Evolutionary conservation across 2,113 vertebrate species (phyloP), one percentile per base, ranked within the genome.

Genomic region (Raphicerus campestris): DNA sequence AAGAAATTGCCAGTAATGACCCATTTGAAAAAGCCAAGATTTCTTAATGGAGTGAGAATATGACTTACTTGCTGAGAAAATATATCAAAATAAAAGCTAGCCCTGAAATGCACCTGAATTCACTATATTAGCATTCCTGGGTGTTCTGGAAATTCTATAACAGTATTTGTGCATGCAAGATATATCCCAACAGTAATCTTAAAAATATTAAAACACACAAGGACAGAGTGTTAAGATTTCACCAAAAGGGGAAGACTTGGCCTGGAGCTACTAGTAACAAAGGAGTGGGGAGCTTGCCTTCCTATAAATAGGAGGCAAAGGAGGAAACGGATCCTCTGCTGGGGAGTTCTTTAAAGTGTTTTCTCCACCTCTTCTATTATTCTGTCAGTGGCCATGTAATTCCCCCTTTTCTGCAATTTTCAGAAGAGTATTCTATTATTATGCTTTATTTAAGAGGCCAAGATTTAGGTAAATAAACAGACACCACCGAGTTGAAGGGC

Each of bases 381-480:
- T 89, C 49, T 78, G 47, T 66, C 4, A 8, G 47, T 35, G 51
- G 82, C 88, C 73, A 11, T 32, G 60, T 60, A 90, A 73, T 84
- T 81, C 80, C 45, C 82, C 95, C 80, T 89, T 92, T 91, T 96
- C 87, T 96, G 89, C 93, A 96, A 73, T 78, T 95, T 97, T 96
- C 88, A 96, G 77, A 97, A 97, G 56, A 10, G 87, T 96, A 28
- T 96, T 98, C 86, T 39, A 2, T 97, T 97, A 94, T 96, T 97
- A 89, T 26, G 87, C 78, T 95, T 95, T 97, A 87, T 82, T 96
- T 90, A 98, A 98, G 89, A 98, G 89, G 88, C 53, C 98, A 97
- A 97, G 22, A 86, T 97, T 97, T 97, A 98, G 97, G 96, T 94
- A 98, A 97, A 96, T 94, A 98, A 96, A 96, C 39, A 98, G 88